Evolutionary conservation across 2,113 vertebrate species (phyloP).

Genomic region (Sclerurus mexicanus): DNA sequence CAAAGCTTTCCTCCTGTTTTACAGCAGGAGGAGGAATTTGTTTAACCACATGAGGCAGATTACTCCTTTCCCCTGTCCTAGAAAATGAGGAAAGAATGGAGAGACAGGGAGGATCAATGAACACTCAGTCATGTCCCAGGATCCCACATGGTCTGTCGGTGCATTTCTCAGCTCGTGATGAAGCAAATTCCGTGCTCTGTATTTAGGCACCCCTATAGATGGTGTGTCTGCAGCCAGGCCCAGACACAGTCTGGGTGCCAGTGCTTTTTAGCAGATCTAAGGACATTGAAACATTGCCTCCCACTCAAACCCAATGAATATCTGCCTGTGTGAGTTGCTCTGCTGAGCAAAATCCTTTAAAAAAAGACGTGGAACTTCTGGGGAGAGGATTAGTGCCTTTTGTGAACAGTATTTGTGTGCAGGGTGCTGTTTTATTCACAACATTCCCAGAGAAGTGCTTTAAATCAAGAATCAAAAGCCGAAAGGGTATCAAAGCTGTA

Average conservation of each 20-base stretch:
- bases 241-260: background rate
- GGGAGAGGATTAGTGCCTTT: slow-evolving; percentile 31
- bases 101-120: background rate
- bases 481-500: slow-evolving; percentile 45
- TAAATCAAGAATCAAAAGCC: slow-evolving; percentile 41
- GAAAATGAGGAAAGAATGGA: accelerated
- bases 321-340: background rate
- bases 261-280: background rate
- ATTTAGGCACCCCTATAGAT: accelerated
- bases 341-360: background rate
- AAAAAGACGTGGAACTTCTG: background rate
- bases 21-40: background rate
- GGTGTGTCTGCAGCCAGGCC: background rate
- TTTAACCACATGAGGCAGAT: background rate
- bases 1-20: background rate
- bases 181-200: background rate
- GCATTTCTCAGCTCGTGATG: background rate
- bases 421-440: background rate
- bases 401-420: background rate
- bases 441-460: background rate
- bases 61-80: background rate
- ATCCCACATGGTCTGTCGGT: background rate
- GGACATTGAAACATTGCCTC: background rate
- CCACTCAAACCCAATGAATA: background rate
- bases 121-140: accelerated